Evolutionary conservation across 2,888 invertebrate genomes (phyloP).

Genomic region (Rhingia campestris): DNA sequence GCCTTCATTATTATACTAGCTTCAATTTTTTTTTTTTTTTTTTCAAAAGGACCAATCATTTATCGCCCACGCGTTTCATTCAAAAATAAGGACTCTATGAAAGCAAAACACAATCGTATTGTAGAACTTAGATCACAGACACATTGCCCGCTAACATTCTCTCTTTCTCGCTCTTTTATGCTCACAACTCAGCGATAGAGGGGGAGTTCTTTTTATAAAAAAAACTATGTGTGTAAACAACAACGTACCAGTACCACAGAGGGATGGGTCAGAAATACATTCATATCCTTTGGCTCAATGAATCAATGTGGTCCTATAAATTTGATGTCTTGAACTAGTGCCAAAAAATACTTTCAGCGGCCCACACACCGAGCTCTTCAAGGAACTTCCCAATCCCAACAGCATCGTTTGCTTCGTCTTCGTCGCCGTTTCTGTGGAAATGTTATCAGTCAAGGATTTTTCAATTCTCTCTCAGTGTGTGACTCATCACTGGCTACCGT

Average conservation of each 20-base stretch:
- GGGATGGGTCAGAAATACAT: conserved; percentile 24
- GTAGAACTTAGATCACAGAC: conserved; percentile 28
- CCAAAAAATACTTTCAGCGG: conserved; percentile 57
- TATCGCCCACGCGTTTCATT: conserved; percentile 63
- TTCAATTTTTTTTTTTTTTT: neutral
- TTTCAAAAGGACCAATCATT: conserved; percentile 33
- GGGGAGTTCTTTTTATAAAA: neutral
- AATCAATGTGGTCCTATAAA: conserved; percentile 67
- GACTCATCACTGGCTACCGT: conserved; percentile 45
- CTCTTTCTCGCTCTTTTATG: neutral
- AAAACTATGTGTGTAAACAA: conserved; percentile 1
- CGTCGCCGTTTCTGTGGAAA: conserved; percentile 36
- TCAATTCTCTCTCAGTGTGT: conserved; percentile 46
- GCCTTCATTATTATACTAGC: neutral
- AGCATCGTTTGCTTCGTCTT: conserved; percentile 41
- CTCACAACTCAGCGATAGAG: neutral
- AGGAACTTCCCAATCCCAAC: conserved; percentile 26
- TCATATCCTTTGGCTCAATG: conserved; percentile 64
- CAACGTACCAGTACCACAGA: neutral
- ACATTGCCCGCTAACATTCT: neutral
- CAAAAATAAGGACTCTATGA: conserved; percentile 43
- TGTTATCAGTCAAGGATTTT: conserved; percentile 74
- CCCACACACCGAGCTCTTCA: conserved; percentile 55
- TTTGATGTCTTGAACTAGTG: conserved; percentile 56
- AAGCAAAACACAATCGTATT: conserved; percentile 20